phyloP scores from a whole-genome alignment of 1,140 invertebrate species.

The Lasioglossum albipes region DNA sequence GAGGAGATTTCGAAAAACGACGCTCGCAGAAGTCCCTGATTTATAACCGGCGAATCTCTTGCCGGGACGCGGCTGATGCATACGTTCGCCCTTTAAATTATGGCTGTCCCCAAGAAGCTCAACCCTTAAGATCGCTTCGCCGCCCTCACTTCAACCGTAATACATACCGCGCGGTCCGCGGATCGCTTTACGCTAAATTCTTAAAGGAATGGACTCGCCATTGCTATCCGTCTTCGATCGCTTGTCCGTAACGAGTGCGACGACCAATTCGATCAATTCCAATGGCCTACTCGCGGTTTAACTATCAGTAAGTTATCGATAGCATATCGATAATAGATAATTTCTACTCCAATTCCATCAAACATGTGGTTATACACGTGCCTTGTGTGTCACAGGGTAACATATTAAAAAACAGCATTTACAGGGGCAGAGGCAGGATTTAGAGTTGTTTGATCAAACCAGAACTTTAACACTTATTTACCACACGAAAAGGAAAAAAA shows the following conservation, averaged over 20 bases:
- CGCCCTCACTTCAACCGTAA: not conserved
- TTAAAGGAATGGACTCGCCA: not conserved
- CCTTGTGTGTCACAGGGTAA: no score
- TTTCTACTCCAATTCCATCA: no score
- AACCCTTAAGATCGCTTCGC: not conserved
- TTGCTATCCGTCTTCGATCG: not conserved
- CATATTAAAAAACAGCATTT: no score
- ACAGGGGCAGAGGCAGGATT: no score
- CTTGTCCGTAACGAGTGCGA: not conserved
- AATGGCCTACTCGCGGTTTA: no score
- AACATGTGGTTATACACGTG: no score
- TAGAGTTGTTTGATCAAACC: no score
- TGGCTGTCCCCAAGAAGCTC: not conserved
- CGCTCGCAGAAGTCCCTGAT: slow-evolving; percentile 8
- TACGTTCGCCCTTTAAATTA: slow-evolving; percentile 5
- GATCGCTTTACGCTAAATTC: not conserved
- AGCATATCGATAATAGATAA: no score
- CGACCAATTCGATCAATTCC: not conserved
- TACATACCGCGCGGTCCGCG: not conserved
- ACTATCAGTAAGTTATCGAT: no score
- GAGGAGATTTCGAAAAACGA: not conserved
- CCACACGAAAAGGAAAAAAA: no score
- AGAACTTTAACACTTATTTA: no score
- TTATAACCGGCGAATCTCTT: slow-evolving; percentile 8
- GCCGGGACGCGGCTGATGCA: not conserved